Base-by-base conservation (phyloP, 2,888 invertebrate genomes). In the Hydraecia micacea region DNA sequence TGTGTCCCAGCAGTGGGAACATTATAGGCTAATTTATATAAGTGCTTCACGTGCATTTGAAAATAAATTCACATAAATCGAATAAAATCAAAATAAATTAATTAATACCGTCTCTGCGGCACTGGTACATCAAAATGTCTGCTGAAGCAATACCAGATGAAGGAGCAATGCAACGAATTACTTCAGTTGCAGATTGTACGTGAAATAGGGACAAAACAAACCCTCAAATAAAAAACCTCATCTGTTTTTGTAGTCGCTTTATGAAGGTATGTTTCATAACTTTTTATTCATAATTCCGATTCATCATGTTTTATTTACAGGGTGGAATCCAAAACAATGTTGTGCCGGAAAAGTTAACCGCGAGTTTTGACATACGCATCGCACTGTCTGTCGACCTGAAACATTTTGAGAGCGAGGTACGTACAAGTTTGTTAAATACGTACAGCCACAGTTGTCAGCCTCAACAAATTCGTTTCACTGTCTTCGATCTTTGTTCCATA, bases 271-370 rank as follows among this genome's bases (percentile, higher is more conserved):
- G 63, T 77, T 63, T 55, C 36, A 36, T 25, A 69, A 84, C 49
- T 52, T 77, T 49, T 6, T 55, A 65, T 72, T 32, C 18, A 62
- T 28, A 71, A 78, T 62, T 78, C 32, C 13, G 32, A 72, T 78
- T 78, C 62, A 70, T 76, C 67, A 62, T 86, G 72, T 80, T 79
- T 81, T 75, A 72, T 84, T 84, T 65, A 52, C 93, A 98, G 97
- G 99, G 99, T 75, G 99, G 99, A 2, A 98, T 99, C 0, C 99
- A 99, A 94, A 96, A 97, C 42, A 99, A 99, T 94, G 98, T 99
- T 11, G 97, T 99, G 25, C 99, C 99, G 0, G 98, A 98, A 49
- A 97, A 98, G 90, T 94, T 99, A 81, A 97, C 96, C 0, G 98
- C 97, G 0, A 97, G 97, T 86, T 98, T 98, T 92, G 98, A 98